Evolutionary conservation across 2,113 vertebrate species (phyloP).

Genomic region (Setophaga kirtlandii): DNA sequence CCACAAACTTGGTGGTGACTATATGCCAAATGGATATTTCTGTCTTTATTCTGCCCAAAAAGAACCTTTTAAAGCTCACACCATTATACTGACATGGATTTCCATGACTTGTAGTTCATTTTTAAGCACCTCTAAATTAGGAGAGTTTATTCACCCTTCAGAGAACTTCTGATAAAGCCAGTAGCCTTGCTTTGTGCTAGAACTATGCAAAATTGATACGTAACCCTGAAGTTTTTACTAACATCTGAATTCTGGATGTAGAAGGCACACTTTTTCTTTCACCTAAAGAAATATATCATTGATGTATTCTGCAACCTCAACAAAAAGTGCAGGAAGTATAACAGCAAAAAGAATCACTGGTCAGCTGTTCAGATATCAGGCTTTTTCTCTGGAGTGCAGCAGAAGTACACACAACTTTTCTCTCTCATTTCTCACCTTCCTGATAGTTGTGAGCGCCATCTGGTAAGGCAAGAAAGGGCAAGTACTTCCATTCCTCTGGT

Average conservation of each 20-base stretch:
- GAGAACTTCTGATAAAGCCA: not conserved
- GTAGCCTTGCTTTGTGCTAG: not conserved
- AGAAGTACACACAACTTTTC: not conserved
- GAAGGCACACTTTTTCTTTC: not conserved
- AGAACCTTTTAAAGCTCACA: not conserved
- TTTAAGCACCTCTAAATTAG: not conserved
- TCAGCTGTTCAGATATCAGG: not conserved
- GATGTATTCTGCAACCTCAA: not conserved
- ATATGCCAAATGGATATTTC: not conserved
- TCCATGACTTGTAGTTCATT: not conserved
- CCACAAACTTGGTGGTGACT: not conserved
- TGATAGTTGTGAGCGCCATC: constrained; percentile 98
- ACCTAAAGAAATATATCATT: not conserved
- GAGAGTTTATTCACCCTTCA: not conserved
- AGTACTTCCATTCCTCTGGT: constrained; percentile 95
- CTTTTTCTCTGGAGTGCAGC: not conserved
- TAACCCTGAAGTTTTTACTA: not conserved
- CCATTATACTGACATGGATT: not conserved
- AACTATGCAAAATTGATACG: not conserved
- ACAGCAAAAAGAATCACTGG: not conserved
- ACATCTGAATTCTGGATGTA: not conserved
- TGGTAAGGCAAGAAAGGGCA: constrained; percentile 93
- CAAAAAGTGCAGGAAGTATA: not conserved
- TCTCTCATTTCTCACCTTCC: constrained; percentile 80
- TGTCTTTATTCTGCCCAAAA: not conserved